These are phyloP conservation scores for Lepidocyrtinus sp. DNA, from an alignment of 2,888 invertebrate genomes.

Conservation along the genomic window DNA sequence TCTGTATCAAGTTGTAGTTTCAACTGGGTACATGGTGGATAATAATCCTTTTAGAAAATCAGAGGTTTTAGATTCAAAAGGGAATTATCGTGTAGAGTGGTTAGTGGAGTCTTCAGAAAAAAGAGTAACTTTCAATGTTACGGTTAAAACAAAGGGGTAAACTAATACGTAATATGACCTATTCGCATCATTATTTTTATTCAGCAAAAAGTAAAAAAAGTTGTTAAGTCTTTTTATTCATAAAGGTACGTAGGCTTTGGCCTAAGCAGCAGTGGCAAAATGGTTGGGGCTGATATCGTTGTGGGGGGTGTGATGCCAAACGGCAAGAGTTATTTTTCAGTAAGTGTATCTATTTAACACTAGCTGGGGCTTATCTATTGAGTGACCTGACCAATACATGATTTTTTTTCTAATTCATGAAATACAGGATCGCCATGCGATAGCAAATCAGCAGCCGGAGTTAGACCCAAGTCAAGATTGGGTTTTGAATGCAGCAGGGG, in stretches of 20 bases:
- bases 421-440: constrained; percentile 33
- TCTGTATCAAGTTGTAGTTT: too few relatives aligned
- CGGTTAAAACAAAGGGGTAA: constrained; percentile 32
- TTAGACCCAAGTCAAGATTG: constrained; percentile 46
- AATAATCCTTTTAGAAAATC: constrained; percentile 27
- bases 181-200: too few relatives aligned
- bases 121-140: constrained; percentile 37
- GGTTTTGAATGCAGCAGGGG: background rate
- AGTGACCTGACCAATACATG: too few relatives aligned
- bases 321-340: constrained; percentile 38
- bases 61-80: constrained; percentile 25
- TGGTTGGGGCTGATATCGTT: constrained; percentile 44
- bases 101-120: background rate
- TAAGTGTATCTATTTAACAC: too few relatives aligned
- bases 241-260: constrained; percentile 47
- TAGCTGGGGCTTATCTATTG: too few relatives aligned
- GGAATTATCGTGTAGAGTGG: constrained; percentile 40
- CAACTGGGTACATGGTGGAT: constrained; percentile 28
- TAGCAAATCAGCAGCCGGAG: background rate
- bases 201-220: too few relatives aligned
- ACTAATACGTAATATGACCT: too few relatives aligned
- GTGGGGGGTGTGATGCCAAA: constrained; percentile 30
- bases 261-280: constrained; percentile 27
- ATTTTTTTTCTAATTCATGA: background rate
- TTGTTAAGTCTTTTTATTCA: too few relatives aligned